Evolutionary conservation across 2,113 vertebrate species (phyloP).

Genomic region (Rhadina sibilatrix): DNA sequence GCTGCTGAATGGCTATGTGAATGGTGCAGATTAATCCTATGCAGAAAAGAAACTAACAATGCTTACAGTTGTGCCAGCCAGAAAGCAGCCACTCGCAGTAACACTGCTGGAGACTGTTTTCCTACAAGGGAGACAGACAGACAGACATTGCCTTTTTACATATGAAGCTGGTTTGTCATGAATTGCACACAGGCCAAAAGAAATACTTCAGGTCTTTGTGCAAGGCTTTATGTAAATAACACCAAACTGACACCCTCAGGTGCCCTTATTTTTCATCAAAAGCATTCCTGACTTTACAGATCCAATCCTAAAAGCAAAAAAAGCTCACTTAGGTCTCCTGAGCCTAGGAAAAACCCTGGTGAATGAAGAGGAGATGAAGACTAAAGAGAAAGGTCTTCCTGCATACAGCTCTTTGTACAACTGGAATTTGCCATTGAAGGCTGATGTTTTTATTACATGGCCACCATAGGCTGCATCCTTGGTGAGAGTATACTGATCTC

Average conservation of each 20-base stretch:
- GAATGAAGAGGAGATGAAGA: not conserved
- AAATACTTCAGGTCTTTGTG: not conserved
- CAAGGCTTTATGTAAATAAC: not conserved
- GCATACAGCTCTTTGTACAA: not conserved
- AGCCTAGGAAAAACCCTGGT: not conserved
- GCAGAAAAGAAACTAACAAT: not conserved
- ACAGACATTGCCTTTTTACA: not conserved
- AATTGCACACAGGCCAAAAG: not conserved
- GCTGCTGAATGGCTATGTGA: not conserved
- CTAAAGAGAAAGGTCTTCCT: not conserved
- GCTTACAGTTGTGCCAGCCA: not conserved
- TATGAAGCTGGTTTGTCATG: not conserved
- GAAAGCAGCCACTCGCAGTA: not conserved
- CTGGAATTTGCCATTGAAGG: not conserved
- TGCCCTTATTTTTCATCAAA: not conserved
- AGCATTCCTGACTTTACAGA: not conserved
- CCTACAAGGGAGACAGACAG: not conserved
- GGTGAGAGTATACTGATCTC: not conserved
- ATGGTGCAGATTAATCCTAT: accelerated
- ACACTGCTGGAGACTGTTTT: not conserved
- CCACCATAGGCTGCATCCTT: not conserved
- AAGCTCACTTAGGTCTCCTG: not conserved
- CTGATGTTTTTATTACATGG: not conserved
- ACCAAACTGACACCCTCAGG: not conserved
- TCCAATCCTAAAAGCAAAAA: not conserved